Conservation (phyloP, 2,113 vertebrate species). For the Otis tarda region DNA sequence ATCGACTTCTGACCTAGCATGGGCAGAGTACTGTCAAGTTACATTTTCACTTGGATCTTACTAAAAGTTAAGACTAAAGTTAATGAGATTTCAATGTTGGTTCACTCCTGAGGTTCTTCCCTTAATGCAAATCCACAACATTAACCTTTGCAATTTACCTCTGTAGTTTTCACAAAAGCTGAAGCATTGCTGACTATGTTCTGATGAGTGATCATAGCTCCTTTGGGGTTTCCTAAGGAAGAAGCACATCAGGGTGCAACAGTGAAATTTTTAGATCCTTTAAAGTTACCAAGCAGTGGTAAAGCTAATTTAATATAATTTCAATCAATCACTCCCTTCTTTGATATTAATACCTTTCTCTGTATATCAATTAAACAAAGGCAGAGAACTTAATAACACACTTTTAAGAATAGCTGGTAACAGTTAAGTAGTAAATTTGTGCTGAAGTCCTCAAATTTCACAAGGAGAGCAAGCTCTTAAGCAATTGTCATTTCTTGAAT, state of each 20-base stretch:
- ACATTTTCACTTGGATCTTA: not conserved
- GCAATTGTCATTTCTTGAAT: not conserved
- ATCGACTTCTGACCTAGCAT: not conserved
- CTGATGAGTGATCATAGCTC: conserved; percentile 89
- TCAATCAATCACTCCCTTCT: not conserved
- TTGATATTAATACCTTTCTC: not conserved
- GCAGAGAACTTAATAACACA: not conserved
- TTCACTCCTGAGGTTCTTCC: not conserved
- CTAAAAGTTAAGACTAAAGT: not conserved
- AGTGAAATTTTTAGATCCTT: not conserved
- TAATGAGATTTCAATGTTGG: not conserved
- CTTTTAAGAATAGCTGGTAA: not conserved
- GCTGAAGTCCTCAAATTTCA: not conserved
- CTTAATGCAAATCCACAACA: not conserved
- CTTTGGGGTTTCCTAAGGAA: conserved; percentile 91
- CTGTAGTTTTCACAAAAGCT: conserved; percentile 87
- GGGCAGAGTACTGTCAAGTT: not conserved
- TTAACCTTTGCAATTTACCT: conserved; percentile 81
- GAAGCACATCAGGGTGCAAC: conserved; percentile 19
- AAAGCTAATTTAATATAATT: not conserved
- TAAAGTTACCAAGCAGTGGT: not conserved
- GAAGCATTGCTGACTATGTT: conserved; percentile 90
- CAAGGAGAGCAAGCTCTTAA: not conserved
- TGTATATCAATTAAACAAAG: not conserved
- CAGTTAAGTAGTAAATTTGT: not conserved